Conservation (phyloP, 2,888 invertebrate genomes). For the Dilophus febrilis region DNA sequence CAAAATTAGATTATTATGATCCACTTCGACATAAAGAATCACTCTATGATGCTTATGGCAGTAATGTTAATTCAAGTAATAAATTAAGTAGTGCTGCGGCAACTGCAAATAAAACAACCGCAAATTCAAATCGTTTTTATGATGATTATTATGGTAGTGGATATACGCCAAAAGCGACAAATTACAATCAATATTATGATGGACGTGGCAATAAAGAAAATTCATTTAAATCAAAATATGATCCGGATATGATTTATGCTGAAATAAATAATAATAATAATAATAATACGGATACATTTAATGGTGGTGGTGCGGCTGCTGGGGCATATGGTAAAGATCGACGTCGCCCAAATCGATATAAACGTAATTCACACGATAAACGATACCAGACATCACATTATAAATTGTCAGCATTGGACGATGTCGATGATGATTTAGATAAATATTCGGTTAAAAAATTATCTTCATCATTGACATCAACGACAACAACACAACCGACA, state of each 20-base stretch:
- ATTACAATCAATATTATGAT: constrained; percentile 12
- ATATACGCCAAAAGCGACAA: not conserved
- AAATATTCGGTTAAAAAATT: not conserved
- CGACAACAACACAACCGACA: constrained; percentile 5
- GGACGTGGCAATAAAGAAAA: constrained; percentile 14
- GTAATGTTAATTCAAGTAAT: too few relatives aligned
- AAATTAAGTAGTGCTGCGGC: constrained; percentile 14
- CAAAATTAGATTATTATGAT: constrained; percentile 6
- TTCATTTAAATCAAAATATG: constrained; percentile 18
- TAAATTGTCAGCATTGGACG: not conserved
- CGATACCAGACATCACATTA: constrained; percentile 3
- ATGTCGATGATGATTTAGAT: not conserved
- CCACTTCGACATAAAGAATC: constrained; percentile 19
- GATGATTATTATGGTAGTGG: not conserved
- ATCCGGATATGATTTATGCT: constrained; percentile 16
- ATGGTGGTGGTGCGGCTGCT: constrained; percentile 2
- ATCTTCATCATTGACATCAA: not conserved
- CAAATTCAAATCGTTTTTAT: not conserved
- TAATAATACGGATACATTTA: constrained; percentile 11
- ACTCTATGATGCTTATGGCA: constrained; percentile 19
- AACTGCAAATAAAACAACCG: not conserved
- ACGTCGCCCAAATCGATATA: constrained; percentile 5
- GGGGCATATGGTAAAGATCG: constrained; percentile 12
- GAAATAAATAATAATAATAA: constrained; percentile 15
- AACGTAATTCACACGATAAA: constrained; percentile 1